Conservation (phyloP, 92 coral and sea anemone species). For the Desmophyllum pertusum region DNA sequence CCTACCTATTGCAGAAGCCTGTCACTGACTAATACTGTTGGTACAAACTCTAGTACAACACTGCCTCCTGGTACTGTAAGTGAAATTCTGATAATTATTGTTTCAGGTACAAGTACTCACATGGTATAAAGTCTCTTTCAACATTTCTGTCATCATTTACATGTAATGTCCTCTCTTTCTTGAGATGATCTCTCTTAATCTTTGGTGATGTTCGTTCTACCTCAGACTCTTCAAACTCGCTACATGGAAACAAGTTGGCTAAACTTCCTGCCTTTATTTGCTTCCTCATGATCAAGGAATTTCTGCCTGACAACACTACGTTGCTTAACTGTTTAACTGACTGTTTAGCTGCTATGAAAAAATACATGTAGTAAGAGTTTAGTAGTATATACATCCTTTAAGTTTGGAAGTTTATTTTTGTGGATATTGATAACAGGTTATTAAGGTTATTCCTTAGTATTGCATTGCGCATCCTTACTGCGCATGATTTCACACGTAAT, state of each 20-base stretch:
- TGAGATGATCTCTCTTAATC: not conserved
- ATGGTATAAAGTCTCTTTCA: not conserved
- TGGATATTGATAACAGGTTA: too few species aligned
- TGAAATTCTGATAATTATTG: not conserved
- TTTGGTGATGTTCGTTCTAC: not conserved
- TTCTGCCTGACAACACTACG: not conserved
- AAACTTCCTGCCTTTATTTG: constrained; percentile 36
- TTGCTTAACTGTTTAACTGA: not conserved
- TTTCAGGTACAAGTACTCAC: not conserved
- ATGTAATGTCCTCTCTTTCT: not conserved
- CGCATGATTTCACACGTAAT: too few species aligned
- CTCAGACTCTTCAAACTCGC: not conserved
- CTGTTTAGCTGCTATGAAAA: not conserved
- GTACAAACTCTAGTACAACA: too few species aligned
- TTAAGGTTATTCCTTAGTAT: too few species aligned
- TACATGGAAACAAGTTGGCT: constrained; percentile 37
- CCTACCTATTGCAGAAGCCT: too few species aligned
- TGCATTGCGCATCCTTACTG: too few species aligned
- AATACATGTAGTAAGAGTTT: not conserved
- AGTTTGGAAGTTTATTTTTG: too few species aligned
- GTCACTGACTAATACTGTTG: too few species aligned
- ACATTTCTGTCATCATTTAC: not conserved
- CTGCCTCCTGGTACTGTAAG: too few species aligned
- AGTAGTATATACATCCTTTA: too few species aligned
- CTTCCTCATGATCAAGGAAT: not conserved